Evolutionary conservation across 2,797 vertebrate species (phyloP).

Genomic region (Leptatherina wallacei): DNA sequence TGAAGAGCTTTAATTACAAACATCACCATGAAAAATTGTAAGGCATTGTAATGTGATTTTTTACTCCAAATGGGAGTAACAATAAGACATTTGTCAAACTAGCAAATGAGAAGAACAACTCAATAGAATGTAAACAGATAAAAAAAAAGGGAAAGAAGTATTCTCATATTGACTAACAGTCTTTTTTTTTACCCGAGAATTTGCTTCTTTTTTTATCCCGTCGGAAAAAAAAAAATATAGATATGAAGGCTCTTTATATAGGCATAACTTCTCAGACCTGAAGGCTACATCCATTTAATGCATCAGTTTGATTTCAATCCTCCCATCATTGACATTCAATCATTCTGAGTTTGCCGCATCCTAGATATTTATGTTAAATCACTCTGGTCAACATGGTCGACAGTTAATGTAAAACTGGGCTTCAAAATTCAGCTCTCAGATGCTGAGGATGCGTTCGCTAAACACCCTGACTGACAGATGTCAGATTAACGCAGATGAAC

Average conservation of each 20-base stretch:
- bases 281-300: neutral
- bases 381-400: too few relatives aligned
- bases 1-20: neutral
- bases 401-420: too few relatives aligned
- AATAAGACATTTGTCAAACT: neutral
- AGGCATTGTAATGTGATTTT: neutral
- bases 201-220: neutral
- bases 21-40: neutral
- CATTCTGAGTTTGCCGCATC: too few relatives aligned
- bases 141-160: neutral
- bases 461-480: too few relatives aligned
- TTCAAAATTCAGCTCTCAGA: too few relatives aligned
- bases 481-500: too few relatives aligned
- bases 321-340: too few relatives aligned
- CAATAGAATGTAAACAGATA: neutral
- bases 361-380: too few relatives aligned
- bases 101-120: neutral
- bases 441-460: too few relatives aligned
- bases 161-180: neutral
- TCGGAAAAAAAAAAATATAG: neutral
- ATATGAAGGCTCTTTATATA: neutral
- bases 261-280: neutral
- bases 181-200: too few relatives aligned
- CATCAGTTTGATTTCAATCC: too few relatives aligned
- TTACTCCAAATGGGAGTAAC: neutral